Percentiles rank a stretch among this genome's conserved stretches.
phyloP scores from a whole-genome alignment of 2,113 vertebrate species.

The Trematocara variabile region DNA sequence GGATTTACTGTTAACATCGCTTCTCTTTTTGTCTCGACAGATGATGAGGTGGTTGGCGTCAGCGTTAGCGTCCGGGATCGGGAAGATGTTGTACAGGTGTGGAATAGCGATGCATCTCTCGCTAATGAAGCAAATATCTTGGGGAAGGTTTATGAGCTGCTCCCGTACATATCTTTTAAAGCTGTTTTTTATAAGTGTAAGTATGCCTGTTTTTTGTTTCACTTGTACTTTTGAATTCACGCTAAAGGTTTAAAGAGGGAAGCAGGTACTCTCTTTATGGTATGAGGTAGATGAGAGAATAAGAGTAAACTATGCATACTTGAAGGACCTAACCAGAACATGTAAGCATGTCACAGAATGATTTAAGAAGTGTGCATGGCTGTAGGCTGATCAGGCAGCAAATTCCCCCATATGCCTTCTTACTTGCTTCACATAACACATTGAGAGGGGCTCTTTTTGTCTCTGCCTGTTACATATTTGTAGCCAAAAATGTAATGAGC shows the following conservation, averaged over 20 bases:
- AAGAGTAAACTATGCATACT: background rate
- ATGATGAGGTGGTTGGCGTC: conserved; percentile 93
- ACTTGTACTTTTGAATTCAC: background rate
- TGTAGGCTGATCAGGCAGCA: background rate
- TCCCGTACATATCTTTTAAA: conserved; percentile 89
- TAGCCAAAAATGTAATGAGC: background rate
- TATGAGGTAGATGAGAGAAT: background rate
- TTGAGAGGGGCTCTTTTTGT: background rate
- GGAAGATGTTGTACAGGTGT: conserved; percentile 92
- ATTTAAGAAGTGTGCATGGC: background rate
- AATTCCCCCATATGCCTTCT: background rate
- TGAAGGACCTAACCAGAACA: background rate
- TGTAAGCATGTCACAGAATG: background rate
- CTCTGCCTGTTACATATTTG: background rate
- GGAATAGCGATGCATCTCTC: conserved; percentile 88
- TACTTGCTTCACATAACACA: background rate
- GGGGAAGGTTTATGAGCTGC: conserved; percentile 88
- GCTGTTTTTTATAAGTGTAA: conserved; percentile 97
- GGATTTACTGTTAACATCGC: background rate
- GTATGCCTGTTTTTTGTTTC: conserved; percentile 49
- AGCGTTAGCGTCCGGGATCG: conserved; percentile 90
- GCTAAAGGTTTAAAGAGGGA: background rate
- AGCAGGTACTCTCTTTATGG: background rate
- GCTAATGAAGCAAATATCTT: conserved; percentile 87
- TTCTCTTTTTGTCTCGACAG: conserved; percentile 54